Evolutionary conservation across 2,888 invertebrate species (phyloP).

Genomic region (Eupithecia tripunctaria): DNA sequence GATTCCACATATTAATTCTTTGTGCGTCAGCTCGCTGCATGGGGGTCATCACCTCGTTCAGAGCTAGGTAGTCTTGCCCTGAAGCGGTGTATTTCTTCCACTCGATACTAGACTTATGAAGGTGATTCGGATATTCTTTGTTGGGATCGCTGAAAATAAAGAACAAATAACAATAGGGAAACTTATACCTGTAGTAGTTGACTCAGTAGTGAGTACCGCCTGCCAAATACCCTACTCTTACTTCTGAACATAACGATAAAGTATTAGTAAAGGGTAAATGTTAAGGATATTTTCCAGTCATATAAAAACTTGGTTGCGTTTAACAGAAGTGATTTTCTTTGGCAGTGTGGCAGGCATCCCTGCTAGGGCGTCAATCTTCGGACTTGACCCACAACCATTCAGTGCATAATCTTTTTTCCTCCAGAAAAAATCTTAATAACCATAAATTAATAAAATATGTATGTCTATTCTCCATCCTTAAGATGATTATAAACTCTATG

Average conservation of each 20-base stretch:
- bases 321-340: too few species aligned
- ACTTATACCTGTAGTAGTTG: too few species aligned
- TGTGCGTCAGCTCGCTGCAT: conserved; percentile 60
- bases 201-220: neutral
- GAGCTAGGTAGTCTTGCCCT: conserved; percentile 62
- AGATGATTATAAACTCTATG: too few species aligned
- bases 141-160: conserved; percentile 64
- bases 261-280: neutral
- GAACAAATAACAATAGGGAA: conserved; percentile 32
- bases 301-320: too few species aligned
- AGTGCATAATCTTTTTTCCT: too few species aligned
- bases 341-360: too few species aligned
- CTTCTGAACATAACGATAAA: neutral
- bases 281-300: too few species aligned
- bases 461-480: too few species aligned
- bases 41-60: conserved; percentile 57
- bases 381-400: too few species aligned
- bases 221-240: neutral
- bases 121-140: conserved; percentile 15
- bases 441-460: too few species aligned
- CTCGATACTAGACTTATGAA: conserved; percentile 54
- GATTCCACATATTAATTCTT: conserved; percentile 71
- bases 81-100: conserved; percentile 65
- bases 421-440: too few species aligned
- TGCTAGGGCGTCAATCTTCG: too few species aligned